Evolutionary conservation across 1,140 invertebrate species (phyloP).

Genomic region (Whitmania pigra): DNA sequence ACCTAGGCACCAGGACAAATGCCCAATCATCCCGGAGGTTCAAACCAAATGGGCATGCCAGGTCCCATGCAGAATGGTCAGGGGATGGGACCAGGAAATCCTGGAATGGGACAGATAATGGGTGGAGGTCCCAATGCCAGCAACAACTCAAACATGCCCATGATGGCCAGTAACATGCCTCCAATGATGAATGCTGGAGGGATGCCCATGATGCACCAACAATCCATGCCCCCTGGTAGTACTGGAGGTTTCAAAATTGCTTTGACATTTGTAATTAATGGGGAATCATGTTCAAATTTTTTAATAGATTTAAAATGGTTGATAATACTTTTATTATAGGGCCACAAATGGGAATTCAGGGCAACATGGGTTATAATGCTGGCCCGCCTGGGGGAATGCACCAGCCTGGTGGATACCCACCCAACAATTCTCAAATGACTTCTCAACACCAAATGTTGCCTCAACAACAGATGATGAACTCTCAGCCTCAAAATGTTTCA

Average conservation of each 20-base stretch:
- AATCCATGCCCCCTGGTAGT: neutral
- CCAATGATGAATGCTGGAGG: neutral
- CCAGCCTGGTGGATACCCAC: too few relatives aligned
- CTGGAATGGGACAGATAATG: neutral
- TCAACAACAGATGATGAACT: constrained; percentile 6
- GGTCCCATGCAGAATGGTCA: neutral
- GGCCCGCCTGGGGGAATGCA: too few relatives aligned
- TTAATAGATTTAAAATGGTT: too few relatives aligned
- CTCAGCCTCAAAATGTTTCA: neutral
- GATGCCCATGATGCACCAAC: constrained; percentile 3
- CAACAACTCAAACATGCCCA: neutral
- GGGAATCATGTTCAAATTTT: neutral
- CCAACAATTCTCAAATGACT: neutral
- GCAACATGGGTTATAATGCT: neutral
- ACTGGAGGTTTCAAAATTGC: neutral
- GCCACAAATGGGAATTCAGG: neutral
- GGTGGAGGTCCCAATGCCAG: neutral
- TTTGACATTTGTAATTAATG: neutral
- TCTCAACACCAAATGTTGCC: constrained; percentile 8
- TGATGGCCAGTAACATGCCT: neutral
- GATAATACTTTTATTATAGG: neutral
- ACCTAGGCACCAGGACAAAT: neutral
- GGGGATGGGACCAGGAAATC: neutral
- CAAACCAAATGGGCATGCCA: constrained; percentile 4
- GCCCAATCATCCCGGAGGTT: neutral